A percentile compares a stretch with the other conserved stretches of the same genome.
Evolutionary conservation across 2,113 vertebrate species (phyloP).

Genomic region (Sceloporus undulatus): DNA sequence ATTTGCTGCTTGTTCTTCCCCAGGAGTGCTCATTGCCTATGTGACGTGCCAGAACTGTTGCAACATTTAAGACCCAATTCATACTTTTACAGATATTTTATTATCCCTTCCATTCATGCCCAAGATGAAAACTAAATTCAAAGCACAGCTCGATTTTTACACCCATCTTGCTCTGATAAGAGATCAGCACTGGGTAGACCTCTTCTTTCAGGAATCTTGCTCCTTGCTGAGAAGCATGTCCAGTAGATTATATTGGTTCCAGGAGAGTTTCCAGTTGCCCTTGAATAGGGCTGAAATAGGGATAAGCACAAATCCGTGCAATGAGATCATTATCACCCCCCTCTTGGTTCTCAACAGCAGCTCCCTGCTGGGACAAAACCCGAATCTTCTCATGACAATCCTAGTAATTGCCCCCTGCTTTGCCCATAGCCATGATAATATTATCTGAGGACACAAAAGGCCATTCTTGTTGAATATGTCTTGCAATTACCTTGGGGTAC

Average conservation of each 20-base stretch:
- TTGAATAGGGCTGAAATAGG: slow-evolving; percentile 92
- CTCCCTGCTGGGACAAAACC: slow-evolving; percentile 95
- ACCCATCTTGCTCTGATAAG: slow-evolving; percentile 85
- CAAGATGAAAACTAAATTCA: slow-evolving; percentile 63
- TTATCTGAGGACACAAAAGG: too few species aligned
- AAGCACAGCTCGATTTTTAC: slow-evolving; percentile 90
- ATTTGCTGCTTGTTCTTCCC: neutral
- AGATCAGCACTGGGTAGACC: slow-evolving; percentile 84
- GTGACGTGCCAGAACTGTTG: neutral
- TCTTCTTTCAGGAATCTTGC: slow-evolving; percentile 91
- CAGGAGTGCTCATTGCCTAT: neutral
- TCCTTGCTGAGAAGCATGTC: slow-evolving; percentile 94
- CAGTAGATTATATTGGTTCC: slow-evolving; percentile 92
- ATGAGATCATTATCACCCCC: slow-evolving; percentile 97
- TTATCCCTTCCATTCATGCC: slow-evolving; percentile 41
- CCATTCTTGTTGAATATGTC: too few species aligned
- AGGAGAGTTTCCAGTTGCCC: slow-evolving; percentile 86
- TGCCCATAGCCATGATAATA: too few species aligned
- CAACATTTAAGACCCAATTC: neutral
- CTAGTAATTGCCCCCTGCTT: slow-evolving; percentile 67
- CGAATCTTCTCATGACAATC: slow-evolving; percentile 97
- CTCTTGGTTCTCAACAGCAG: slow-evolving; percentile 95
- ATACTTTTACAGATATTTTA: slow-evolving; percentile 57
- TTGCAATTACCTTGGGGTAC: too few species aligned
- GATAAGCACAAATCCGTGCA: slow-evolving; percentile 84